These are phyloP conservation scores for Teinopalpus imperialis DNA, from an alignment of 2,888 invertebrate species.

Conservation along the genomic window DNA sequence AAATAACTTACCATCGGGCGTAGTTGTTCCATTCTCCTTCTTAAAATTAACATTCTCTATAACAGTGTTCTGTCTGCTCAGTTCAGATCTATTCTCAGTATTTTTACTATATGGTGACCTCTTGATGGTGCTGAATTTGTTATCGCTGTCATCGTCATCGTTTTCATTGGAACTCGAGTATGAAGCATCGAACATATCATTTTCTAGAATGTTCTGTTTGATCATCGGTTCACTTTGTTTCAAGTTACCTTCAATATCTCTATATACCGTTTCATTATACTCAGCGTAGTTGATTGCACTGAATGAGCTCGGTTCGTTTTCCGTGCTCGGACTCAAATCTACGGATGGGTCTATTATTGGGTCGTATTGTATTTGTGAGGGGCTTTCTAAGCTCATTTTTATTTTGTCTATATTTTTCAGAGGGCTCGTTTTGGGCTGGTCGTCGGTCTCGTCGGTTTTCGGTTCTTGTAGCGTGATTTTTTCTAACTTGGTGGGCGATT, in stretches of 20 bases:
- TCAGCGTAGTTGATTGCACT: constrained; percentile 62
- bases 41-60: constrained; percentile 76
- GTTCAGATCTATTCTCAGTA: constrained; percentile 49
- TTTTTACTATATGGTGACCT: constrained; percentile 84
- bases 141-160: constrained; percentile 84
- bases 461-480: constrained; percentile 39
- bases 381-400: constrained; percentile 70
- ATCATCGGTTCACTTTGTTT: constrained; percentile 75
- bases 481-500: constrained; percentile 39
- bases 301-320: constrained; percentile 61
- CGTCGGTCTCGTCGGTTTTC: constrained; percentile 35
- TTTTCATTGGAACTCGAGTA: constrained; percentile 79
- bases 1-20: constrained; percentile 59
- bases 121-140: constrained; percentile 88
- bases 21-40: constrained; percentile 69
- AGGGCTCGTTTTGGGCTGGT: constrained; percentile 61
- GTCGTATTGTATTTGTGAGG: constrained; percentile 76
- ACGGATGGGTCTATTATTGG: constrained; percentile 67
- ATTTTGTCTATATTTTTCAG: constrained; percentile 77
- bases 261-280: constrained; percentile 46
- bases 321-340: constrained; percentile 69
- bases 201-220: constrained; percentile 76
- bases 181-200: constrained; percentile 76
- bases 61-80: constrained; percentile 74
- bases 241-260: constrained; percentile 50